Base-by-base conservation (phyloP, 2,113 vertebrate species). In the Rhizomys pruinosus region DNA sequence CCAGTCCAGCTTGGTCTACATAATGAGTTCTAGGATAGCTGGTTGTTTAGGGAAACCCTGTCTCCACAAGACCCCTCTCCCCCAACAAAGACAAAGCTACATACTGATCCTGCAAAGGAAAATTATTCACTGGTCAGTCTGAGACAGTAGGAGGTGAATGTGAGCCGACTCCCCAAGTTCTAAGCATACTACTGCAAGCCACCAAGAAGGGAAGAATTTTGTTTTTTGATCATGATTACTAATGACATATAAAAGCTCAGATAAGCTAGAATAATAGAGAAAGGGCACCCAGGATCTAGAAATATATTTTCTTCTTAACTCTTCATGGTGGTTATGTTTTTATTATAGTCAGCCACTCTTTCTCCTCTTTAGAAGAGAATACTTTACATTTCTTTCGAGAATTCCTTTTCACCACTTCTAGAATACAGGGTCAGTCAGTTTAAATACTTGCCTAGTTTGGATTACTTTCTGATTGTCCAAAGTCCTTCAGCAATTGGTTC, bases 341-440 rank as follows among this genome's bases (percentile, higher is more conserved):
- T 37, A 66, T 68, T 37, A 29, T 2, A 32, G 15, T 13, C 15
- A 71, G 37, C 13, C 12, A 63, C 29, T 44, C 13, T 32, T 81
- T 12, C 3, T 17, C 16, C 20, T 39, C 4, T 61, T 80, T 52
- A 76, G 5, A 29, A 32, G 59, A 85, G 59, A 71, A 29, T 8
- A 37, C 5, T 64, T 77, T 44, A 80, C 55, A 17, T 84, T 90
- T 88, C 88, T 71, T 64, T 27, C 89, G 71, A 76, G 37, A 89
- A 71, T 66, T 13, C 12, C n/a, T n/a, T 72, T 23, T 69, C 5
- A 19, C 11, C 61, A 55, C 55, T 71, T 23, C 4, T 19, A 88
- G 71, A 8, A 74, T 47, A 13, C 19, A 81, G 39, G 77, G 76
- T 55, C 4, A 34, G 16, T 90, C 52, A n/a, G 68, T 87, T 91